Base-by-base conservation (phyloP, 2,888 invertebrate species). In the Catocala sponsa region DNA sequence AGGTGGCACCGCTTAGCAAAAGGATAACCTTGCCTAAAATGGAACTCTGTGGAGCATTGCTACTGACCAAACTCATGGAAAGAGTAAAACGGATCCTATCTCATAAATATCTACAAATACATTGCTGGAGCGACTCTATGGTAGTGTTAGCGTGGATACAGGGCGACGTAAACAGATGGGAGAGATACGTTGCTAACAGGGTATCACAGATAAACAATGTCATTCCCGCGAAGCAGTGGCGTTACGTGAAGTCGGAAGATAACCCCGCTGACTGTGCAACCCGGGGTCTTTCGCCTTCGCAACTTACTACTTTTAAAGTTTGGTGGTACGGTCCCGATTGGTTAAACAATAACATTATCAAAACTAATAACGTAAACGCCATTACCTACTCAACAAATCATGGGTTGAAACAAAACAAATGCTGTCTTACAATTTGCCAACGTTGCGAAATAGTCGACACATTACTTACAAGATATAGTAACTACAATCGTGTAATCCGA, bases 61-160 rank as follows among this genome's bases (percentile, higher is more conserved):
- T 56, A 32, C 42, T 49, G 10, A 43, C 57, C 13, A 44, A 52
- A 52, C 52, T 58, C 2, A 33, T 59, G 5, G 47, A 59, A n/a
- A 59, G 49, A 9, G 25, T 59, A 10, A 6, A 53, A 9, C 12
- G 41, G 7, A 44, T 13, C 7, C 12, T 59, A 10, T 33, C 33
- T 5, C 9, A 9, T 6, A 43, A 54, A 49, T 10, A 33, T 5
- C 42, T 59, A 9, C 32, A 43, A 11, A 15, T 49, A 43, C 5
- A 5, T 0, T 59, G 59, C 10, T 52, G 58, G 58, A 58, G 46
- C 5, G 58, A 58, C 47, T 58, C 58, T 0, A 58, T 47, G 25
- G 58, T 60, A n/a, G 54, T 55, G 1, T 44, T 60, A 15, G 59
- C 54, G 5, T 60, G 59, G 59, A 25, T 60, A 10, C 59, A 60